phyloP scores from a whole-genome alignment of 2,888 invertebrate genomes.

The Pachymerium ferrugineum region DNA sequence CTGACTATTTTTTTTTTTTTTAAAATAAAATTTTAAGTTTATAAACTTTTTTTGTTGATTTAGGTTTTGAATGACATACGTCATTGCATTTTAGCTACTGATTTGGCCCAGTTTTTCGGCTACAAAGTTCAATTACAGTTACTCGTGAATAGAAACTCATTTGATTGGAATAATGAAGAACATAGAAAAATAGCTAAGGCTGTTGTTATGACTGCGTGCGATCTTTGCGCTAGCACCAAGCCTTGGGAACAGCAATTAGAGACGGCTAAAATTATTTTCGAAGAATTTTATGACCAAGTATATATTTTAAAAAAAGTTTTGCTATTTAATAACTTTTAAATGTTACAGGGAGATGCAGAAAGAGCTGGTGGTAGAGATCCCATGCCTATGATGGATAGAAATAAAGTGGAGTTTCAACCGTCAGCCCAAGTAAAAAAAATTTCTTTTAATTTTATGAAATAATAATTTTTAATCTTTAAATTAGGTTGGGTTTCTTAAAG shows the following conservation, averaged over 20 bases:
- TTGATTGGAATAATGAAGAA: conserved; percentile 60
- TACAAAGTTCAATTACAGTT: conserved; percentile 61
- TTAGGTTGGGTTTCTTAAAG: conserved; percentile 70
- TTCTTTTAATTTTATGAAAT: background rate
- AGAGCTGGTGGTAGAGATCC: conserved; percentile 61
- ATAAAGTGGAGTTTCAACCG: conserved; percentile 66
- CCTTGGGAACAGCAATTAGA: conserved; percentile 75
- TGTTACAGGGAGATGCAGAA: conserved; percentile 61
- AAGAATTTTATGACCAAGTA: conserved; percentile 71
- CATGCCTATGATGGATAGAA: conserved; percentile 75
- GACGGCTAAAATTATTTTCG: conserved; percentile 73
- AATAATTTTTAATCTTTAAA: conserved; percentile 28
- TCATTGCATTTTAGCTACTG: conserved; percentile 79
- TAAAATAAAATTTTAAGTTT: conserved; percentile 7
- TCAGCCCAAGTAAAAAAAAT: conserved; percentile 60
- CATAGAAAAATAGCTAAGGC: conserved; percentile 61
- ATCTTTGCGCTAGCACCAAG: conserved; percentile 75
- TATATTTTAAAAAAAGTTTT: background rate
- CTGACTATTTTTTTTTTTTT: conserved; percentile 23
- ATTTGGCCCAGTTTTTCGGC: conserved; percentile 72
- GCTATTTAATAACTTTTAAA: no score
- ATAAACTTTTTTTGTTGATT: conserved; percentile 16
- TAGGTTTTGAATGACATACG: conserved; percentile 67
- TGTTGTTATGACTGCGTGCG: conserved; percentile 76
- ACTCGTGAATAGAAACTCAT: conserved; percentile 54